A percentile compares a stretch with the other conserved stretches of the same genome.
These are phyloP conservation scores for Protonemura montana DNA, from an alignment of 2,888 invertebrate species.

Conservation along the genomic window DNA sequence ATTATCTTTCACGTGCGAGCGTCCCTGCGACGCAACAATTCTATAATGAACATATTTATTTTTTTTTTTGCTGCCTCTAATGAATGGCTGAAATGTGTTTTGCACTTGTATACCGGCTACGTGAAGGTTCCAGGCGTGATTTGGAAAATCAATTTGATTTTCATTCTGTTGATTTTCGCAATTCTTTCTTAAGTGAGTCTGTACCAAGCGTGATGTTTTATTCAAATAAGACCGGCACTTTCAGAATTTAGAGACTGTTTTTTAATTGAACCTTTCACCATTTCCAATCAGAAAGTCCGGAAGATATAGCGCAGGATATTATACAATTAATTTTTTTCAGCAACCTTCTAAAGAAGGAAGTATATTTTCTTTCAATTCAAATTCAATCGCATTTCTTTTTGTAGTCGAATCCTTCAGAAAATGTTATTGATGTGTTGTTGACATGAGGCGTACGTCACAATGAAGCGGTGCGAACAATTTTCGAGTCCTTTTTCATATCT, in stretches of 20 bases:
- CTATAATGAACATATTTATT: not conserved
- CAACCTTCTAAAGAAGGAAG: not conserved
- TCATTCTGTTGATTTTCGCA: not conserved
- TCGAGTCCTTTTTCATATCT: slow-evolving; percentile 18
- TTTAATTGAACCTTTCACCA: not conserved
- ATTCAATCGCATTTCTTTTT: slow-evolving; percentile 20
- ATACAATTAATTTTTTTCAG: not conserved
- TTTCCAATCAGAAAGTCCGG: not conserved
- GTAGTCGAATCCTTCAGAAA: not conserved
- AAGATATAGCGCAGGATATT: not conserved
- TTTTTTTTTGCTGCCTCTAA: not conserved
- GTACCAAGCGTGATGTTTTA: not conserved
- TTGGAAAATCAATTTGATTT: not conserved
- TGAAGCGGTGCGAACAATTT: slow-evolving; percentile 29
- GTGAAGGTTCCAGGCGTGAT: not conserved
- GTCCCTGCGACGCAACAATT: not conserved
- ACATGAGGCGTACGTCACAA: slow-evolving; percentile 3
- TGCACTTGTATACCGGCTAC: not conserved
- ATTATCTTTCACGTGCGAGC: not conserved
- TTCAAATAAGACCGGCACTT: not conserved
- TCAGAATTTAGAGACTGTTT: not conserved
- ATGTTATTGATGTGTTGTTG: slow-evolving; percentile 18
- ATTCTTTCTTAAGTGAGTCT: not conserved
- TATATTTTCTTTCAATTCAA: slow-evolving; percentile 2
- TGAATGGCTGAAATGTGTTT: slow-evolving; percentile 1